Evolutionary conservation across 2,113 vertebrate genomes (phyloP).

Genomic region (Patagioenas fasciata): DNA sequence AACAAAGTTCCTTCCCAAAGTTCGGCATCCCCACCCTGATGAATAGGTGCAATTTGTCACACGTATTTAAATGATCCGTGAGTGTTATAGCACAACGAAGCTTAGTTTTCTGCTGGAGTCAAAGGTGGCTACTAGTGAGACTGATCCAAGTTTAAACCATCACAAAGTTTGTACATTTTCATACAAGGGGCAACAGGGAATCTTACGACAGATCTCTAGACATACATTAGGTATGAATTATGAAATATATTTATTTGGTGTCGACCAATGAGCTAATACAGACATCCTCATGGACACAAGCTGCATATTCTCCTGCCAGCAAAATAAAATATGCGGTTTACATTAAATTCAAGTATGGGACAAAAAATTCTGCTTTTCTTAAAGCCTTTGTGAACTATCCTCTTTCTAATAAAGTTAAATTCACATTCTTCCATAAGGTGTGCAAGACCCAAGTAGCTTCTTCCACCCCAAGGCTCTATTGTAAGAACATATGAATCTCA

Average conservation of each 20-base stretch:
- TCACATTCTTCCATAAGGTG: neutral
- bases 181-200: neutral
- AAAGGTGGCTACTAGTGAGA: neutral
- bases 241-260: neutral
- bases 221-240: neutral
- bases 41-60: neutral
- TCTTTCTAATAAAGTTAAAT: neutral
- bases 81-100: neutral
- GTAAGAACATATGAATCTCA: neutral
- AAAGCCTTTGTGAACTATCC: neutral
- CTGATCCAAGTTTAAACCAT: neutral
- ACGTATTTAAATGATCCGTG: neutral
- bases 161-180: neutral
- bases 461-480: neutral
- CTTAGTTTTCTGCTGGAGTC: neutral
- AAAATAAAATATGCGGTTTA: neutral
- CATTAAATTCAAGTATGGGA: neutral
- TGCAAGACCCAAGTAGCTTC: neutral
- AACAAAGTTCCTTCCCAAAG: neutral
- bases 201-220: neutral
- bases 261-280: neutral
- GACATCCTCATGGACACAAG: neutral
- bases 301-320: neutral
- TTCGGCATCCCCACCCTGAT: neutral
- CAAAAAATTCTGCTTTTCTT: neutral